A percentile compares a stretch with the other conserved stretches of the same genome.
Conservation (phyloP, 1,140 invertebrate species). For the Cardiocondyla obscurior region DNA sequence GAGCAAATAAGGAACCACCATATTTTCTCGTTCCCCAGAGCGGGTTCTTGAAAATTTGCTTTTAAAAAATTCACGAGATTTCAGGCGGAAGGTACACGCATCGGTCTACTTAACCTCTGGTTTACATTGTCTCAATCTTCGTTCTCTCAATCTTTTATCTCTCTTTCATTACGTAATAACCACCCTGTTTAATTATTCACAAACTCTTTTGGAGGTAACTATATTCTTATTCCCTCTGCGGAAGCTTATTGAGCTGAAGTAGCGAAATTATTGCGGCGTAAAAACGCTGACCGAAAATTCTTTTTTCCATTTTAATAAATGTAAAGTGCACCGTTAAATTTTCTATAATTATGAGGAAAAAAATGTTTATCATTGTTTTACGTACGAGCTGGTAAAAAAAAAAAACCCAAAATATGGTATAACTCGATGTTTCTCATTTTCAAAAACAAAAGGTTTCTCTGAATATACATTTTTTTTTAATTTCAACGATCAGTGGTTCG, state of each 20-base stretch:
- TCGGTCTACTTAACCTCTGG: background rate
- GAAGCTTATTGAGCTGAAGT: background rate
- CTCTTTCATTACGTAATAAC: constrained; percentile 6
- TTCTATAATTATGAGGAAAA: background rate
- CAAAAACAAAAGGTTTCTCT: too few relatives aligned
- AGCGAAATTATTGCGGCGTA: background rate
- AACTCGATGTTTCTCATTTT: too few relatives aligned
- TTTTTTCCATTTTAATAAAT: background rate
- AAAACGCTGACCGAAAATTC: background rate
- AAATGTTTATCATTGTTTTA: background rate
- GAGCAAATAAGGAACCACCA: constrained; percentile 17
- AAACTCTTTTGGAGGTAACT: background rate
- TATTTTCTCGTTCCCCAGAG: background rate
- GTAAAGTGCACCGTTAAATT: background rate
- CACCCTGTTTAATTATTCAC: background rate
- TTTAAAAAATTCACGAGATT: constrained; percentile 17
- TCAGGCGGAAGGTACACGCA: background rate
- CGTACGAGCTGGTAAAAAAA: too few relatives aligned
- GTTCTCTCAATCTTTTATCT: background rate
- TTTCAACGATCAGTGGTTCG: too few relatives aligned
- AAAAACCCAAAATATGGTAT: too few relatives aligned
- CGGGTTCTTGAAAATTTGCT: background rate
- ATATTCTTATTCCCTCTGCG: background rate
- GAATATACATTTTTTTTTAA: too few relatives aligned
- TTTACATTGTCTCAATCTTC: background rate